These are phyloP conservation scores for Neolamprologus devosi DNA, from an alignment of 2,113 vertebrate species.

Conservation along the genomic window DNA sequence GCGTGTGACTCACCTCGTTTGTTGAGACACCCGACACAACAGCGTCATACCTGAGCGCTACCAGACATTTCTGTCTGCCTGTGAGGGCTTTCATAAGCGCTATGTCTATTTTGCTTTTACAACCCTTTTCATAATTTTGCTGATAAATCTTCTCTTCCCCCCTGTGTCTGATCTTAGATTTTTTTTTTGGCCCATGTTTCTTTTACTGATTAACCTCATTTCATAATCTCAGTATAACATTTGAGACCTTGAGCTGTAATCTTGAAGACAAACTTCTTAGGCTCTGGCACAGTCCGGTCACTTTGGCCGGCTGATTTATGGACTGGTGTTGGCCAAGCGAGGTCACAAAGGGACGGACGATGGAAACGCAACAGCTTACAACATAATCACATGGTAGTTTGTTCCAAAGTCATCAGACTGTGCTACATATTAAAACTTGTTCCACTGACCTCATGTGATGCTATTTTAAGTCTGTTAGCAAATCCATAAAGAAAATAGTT, in stretches of 20 bases:
- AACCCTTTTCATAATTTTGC: background rate
- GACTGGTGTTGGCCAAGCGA: background rate
- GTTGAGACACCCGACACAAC: conserved; percentile 18
- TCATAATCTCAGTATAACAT: background rate
- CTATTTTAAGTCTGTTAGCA: background rate
- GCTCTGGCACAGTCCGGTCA: background rate
- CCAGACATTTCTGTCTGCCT: conserved; percentile 59
- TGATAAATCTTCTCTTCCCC: background rate
- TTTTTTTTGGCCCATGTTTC: background rate
- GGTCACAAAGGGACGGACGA: background rate
- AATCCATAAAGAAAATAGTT: background rate
- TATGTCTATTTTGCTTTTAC: background rate
- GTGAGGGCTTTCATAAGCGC: background rate
- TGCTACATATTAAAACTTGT: background rate
- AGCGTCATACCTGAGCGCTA: conserved; percentile 57
- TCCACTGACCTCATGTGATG: background rate
- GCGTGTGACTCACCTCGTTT: conserved; percentile 57
- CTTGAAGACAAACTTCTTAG: background rate
- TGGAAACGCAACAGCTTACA: conserved; percentile 15
- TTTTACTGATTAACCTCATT: background rate
- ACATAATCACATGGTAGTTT: conserved; percentile 33
- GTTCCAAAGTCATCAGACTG: background rate
- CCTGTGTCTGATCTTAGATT: background rate
- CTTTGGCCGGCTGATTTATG: background rate
- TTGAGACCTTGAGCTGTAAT: background rate